Conservation (phyloP, 30 jellyfish, hydroid and myxozoan species). For the Hydractinia echinata region DNA sequence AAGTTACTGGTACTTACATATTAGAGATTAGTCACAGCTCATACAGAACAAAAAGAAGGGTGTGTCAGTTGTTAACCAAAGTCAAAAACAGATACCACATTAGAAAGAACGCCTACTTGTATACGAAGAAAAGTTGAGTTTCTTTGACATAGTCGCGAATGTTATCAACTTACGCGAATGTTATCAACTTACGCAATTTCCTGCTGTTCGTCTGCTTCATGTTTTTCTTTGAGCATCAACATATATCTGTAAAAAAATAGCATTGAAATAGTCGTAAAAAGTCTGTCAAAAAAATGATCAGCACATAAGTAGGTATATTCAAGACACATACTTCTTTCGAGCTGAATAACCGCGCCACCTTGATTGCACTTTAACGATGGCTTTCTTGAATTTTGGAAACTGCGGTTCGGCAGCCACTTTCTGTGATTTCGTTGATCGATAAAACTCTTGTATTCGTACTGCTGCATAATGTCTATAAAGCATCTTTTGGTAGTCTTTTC, state of each 20-base stretch:
- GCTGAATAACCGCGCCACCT: conserved; percentile 72
- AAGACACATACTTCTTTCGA: conserved; percentile 46
- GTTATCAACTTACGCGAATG: neutral
- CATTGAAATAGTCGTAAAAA: neutral
- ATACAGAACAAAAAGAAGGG: too few relatives aligned
- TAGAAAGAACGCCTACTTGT: too few relatives aligned
- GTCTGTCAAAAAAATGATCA: neutral
- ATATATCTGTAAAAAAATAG: conserved; percentile 1
- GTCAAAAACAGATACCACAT: too few relatives aligned
- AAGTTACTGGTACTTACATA: too few relatives aligned
- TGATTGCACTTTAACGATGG: conserved; percentile 44
- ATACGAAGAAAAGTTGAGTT: too few relatives aligned
- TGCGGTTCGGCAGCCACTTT: neutral
- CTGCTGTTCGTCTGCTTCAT: conserved; percentile 10
- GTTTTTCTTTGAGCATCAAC: neutral
- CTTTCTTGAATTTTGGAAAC: conserved; percentile 17
- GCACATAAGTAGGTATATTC: neutral
- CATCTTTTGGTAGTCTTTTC: conserved; percentile 43
- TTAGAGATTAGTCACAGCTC: too few relatives aligned
- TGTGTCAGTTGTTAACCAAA: too few relatives aligned
- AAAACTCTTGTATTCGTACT: conserved; percentile 64
- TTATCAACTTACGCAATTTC: neutral
- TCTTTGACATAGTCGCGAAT: too few relatives aligned
- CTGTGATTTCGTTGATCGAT: conserved; percentile 41
- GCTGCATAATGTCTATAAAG: conserved; percentile 62